Base-by-base conservation (phyloP, 2,888 invertebrate species). In the Rapana venosa region DNA sequence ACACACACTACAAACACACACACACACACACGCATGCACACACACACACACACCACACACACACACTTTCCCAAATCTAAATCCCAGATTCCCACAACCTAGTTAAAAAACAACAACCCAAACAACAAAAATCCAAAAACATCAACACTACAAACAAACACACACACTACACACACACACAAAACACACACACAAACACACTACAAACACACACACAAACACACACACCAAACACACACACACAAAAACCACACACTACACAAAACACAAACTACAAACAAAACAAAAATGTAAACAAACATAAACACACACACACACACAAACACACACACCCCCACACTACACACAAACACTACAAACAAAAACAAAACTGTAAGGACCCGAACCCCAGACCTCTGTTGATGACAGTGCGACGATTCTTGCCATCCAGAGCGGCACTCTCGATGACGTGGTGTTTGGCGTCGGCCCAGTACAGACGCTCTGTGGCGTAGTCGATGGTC, bases 391-490 rank as follows among this genome's bases (percentile, higher is more conserved):
- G 22, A 96, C 96, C 96, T 92, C 94, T 94, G 88, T 95, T 95
- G 22, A 95, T 94, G 85, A 95, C 95, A 90, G 95, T 96, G 90
- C 96, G 92, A 91, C 98, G 97, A 30, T 97, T 97, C 22, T 97
- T 97, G 30, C 98, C 98, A 96, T 98, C 98, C 30, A 98, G 97
- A 94, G 98, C 97, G 22, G 98, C 97, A 95, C 97, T 98, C 95
- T 98, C 98, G 91, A 98, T 98, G 6, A 97, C 97, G 95, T 97
- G 97, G 26, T 97, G 97, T 11, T 98, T 98, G 35, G 98, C 98
- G 95, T 98, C 98, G 0, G 98, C 97, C 98, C 98, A 99, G 95
- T 98, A 99, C 15, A 99, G 96, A 90, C 97, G 97, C 90, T 97
- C 97, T 70, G 97, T 97, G 2, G 97, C 97, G 87, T 96, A 96